phyloP scores from a whole-genome alignment of 2,113 vertebrate species.

The Tetraodon nigroviridis region DNA sequence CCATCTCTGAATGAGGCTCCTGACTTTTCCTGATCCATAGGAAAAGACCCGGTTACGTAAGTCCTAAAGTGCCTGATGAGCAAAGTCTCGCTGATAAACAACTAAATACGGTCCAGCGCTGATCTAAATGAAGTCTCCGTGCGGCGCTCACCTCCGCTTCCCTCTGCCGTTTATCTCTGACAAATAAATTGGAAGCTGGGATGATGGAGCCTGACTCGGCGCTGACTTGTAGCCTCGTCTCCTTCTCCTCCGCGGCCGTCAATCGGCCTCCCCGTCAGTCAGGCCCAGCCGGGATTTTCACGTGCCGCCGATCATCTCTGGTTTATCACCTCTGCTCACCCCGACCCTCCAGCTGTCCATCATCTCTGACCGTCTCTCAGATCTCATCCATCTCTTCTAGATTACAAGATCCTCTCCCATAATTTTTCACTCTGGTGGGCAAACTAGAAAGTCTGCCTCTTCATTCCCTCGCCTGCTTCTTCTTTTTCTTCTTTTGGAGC shows the following conservation, averaged over 20 bases:
- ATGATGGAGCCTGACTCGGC: conserved; percentile 60
- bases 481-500: neutral
- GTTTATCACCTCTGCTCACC: conserved; percentile 58
- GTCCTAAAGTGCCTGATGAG: conserved; percentile 1
- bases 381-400: neutral
- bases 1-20: neutral
- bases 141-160: conserved; percentile 28
- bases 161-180: conserved; percentile 65
- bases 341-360: conserved; percentile 57
- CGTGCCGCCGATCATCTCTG: conserved; percentile 53
- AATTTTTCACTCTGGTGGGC: neutral
- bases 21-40: neutral
- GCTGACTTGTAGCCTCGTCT: conserved; percentile 59
- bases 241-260: conserved; percentile 30
- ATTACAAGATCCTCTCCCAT: neutral
- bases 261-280: conserved; percentile 68
- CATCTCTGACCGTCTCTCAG: conserved; percentile 18
- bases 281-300: conserved; percentile 47
- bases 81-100: conserved; percentile 5
- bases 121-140: neutral
- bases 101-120: too few species aligned
- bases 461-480: conserved; percentile 36
- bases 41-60: neutral
- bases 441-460: too few species aligned
- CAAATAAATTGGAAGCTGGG: conserved; percentile 60